Percentiles rank a stretch among this genome's conserved stretches.
phyloP scores from a whole-genome alignment of 2,888 invertebrate species.

The Onchidella celtica region DNA sequence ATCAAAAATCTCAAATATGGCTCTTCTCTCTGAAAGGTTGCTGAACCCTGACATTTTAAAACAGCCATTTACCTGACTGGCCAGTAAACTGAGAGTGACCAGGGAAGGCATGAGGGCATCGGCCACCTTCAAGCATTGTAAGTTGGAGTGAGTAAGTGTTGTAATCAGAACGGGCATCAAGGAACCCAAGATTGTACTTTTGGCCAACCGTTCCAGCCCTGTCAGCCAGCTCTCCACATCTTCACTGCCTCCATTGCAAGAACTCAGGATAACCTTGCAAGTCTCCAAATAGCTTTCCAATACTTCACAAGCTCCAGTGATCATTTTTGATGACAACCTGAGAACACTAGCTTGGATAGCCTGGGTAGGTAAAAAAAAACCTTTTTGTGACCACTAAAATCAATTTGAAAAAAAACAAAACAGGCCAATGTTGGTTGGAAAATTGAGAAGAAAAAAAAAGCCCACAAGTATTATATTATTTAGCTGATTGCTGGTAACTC shows the following conservation, averaged over 20 bases:
- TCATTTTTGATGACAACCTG: constrained; percentile 70
- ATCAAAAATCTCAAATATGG: too few species aligned
- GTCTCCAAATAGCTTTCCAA: constrained; percentile 75
- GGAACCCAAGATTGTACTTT: constrained; percentile 78
- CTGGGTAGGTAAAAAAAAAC: constrained; percentile 51
- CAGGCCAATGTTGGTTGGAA: too few species aligned
- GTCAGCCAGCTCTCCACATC: constrained; percentile 72
- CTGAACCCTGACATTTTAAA: too few species aligned
- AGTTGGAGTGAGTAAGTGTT: constrained; percentile 74
- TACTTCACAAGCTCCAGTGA: constrained; percentile 74
- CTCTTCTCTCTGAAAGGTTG: too few species aligned
- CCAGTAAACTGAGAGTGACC: constrained; percentile 75
- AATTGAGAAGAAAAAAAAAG: too few species aligned
- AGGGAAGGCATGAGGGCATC: constrained; percentile 76
- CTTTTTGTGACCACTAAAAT: too few species aligned
- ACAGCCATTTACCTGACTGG: constrained; percentile 80
- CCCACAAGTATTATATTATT: too few species aligned
- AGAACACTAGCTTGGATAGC: constrained; percentile 66
- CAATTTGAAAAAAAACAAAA: too few species aligned
- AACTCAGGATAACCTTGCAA: constrained; percentile 68
- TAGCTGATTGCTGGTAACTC: too few species aligned
- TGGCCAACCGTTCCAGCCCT: constrained; percentile 75
- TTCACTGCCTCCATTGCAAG: constrained; percentile 54
- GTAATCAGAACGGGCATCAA: constrained; percentile 76
- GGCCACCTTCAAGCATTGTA: constrained; percentile 72